These are phyloP conservation scores for Trichonephila inaurata DNA, from an alignment of 1,140 invertebrate species.

Conservation along the genomic window DNA sequence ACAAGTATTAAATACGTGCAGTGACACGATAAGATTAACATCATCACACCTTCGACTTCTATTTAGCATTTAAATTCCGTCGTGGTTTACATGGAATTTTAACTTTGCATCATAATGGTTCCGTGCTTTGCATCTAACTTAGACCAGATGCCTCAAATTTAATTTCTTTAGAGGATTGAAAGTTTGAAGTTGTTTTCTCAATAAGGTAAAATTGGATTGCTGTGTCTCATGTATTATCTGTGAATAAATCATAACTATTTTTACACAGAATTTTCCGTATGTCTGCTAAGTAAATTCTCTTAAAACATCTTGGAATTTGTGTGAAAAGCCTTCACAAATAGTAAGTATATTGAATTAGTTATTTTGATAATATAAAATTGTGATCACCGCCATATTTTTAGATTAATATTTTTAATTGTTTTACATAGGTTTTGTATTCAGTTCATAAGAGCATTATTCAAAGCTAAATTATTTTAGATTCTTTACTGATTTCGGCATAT, in stretches of 20 bases:
- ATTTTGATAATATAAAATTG: no score
- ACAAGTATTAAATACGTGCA: background rate
- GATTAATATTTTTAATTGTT: no score
- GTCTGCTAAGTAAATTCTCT: no score
- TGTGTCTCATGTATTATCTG: background rate
- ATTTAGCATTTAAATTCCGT: conserved; percentile 7
- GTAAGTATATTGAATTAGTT: no score
- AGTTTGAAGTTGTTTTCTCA: background rate
- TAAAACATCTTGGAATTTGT: no score
- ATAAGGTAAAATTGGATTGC: background rate
- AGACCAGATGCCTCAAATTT: background rate
- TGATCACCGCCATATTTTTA: no score
- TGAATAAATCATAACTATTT: background rate
- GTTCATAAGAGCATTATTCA: no score
- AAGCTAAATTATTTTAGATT: no score
- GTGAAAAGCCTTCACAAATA: no score
- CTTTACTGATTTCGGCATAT: no score
- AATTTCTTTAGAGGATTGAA: background rate
- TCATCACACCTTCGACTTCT: conserved; percentile 21
- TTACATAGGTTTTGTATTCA: no score
- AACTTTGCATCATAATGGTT: background rate
- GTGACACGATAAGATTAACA: background rate
- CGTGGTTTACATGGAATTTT: background rate
- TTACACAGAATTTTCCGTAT: no score
- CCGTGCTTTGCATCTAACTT: background rate